Evolutionary conservation across 2,113 vertebrate genomes (phyloP).

Genomic region (Parotia lawesii): DNA sequence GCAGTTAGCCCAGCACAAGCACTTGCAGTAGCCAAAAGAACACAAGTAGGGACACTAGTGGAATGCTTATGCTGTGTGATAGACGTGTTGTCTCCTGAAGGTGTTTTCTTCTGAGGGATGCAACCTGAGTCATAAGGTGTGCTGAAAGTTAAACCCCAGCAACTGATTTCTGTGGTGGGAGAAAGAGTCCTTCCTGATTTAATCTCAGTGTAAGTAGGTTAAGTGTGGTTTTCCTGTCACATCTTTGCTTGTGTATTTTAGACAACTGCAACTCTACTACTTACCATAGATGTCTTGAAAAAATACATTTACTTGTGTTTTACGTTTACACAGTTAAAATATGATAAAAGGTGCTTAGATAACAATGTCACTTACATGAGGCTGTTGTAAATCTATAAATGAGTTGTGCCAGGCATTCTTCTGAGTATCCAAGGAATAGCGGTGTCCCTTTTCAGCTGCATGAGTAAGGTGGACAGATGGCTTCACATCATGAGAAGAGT

Average conservation of each 20-base stretch:
- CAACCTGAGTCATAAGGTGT: neutral
- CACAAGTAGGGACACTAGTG: neutral
- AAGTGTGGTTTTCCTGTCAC: slow-evolving; percentile 62
- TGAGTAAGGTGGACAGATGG: neutral
- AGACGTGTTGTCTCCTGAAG: neutral
- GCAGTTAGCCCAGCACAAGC: neutral
- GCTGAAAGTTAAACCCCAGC: neutral
- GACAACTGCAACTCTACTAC: neutral
- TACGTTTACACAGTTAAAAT: neutral
- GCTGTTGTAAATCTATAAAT: neutral
- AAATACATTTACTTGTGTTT: neutral
- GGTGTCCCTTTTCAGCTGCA: neutral
- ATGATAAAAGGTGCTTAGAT: neutral
- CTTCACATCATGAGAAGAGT: neutral
- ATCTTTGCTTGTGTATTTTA: neutral
- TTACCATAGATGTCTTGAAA: neutral
- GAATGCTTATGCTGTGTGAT: neutral
- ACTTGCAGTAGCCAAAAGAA: neutral
- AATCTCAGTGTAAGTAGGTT: slow-evolving; percentile 50
- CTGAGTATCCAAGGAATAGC: neutral
- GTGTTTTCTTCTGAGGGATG: neutral
- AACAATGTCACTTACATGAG: neutral
- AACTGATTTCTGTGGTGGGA: neutral
- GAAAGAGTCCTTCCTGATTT: slow-evolving; percentile 38
- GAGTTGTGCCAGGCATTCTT: neutral